phyloP scores from a whole-genome alignment of 2,113 vertebrate genomes.

The Hydropotes inermis region DNA sequence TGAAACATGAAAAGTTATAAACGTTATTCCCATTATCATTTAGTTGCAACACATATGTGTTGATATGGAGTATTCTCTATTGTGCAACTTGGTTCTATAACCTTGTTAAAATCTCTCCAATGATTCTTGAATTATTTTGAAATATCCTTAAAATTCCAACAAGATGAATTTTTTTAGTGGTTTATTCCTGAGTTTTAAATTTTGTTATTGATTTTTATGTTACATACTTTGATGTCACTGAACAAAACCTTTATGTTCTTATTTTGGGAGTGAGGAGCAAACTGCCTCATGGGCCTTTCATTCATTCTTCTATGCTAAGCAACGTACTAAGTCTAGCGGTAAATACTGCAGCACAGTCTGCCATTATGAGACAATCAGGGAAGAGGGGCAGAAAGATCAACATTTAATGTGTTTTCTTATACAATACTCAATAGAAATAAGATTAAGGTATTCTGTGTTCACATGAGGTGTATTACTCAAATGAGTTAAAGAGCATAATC shows the following conservation, averaged over 20 bases:
- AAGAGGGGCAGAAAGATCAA: background rate
- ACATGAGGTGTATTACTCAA: background rate
- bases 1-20: background rate
- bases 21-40: background rate
- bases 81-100: background rate
- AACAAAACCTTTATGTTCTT: background rate
- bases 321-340: background rate
- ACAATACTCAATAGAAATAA: background rate
- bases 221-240: background rate
- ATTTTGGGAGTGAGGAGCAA: background rate
- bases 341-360: background rate
- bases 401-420: background rate
- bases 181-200: background rate
- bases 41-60: background rate
- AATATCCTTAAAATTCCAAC: background rate
- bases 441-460: background rate
- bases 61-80: background rate
- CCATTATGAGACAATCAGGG: background rate
- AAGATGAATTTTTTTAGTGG: background rate
- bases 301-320: background rate
- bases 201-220: background rate
- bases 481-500: background rate
- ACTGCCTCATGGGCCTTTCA: background rate
- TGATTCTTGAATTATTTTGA: background rate
- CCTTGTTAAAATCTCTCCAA: background rate